These are phyloP conservation scores for Rapana venosa DNA, from an alignment of 2,888 invertebrate genomes.

Conservation along the genomic window DNA sequence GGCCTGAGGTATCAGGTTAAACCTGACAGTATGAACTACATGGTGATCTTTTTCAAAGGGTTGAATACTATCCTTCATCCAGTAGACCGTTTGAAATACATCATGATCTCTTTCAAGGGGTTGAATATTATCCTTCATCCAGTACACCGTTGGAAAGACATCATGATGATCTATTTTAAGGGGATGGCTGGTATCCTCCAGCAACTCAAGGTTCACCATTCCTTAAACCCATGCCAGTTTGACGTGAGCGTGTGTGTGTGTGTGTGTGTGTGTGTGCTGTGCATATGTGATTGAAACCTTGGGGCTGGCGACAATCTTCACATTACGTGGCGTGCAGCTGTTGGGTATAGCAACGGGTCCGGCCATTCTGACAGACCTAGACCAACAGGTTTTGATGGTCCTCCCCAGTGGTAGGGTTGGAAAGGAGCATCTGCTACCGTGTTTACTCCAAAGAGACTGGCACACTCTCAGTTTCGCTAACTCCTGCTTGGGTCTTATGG, in stretches of 20 bases:
- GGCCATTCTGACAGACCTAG: too few species aligned
- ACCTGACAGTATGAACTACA: too few species aligned
- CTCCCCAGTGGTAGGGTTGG: neutral
- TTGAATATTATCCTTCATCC: neutral
- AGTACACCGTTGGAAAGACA: neutral
- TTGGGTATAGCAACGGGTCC: neutral
- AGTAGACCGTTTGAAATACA: too few species aligned
- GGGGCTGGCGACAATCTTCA: too few species aligned
- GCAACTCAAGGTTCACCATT: neutral
- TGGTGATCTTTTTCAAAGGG: too few species aligned
- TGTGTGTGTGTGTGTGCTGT: neutral
- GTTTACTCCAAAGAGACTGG: neutral
- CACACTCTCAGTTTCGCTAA: neutral
- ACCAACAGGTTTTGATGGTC: too few species aligned
- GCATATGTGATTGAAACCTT: neutral
- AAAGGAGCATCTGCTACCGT: neutral
- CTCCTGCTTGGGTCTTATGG: neutral
- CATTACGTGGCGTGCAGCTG: too few species aligned
- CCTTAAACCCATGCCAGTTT: neutral
- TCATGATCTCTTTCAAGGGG: neutral
- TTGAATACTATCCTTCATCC: too few species aligned
- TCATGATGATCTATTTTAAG: too few species aligned
- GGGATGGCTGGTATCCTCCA: neutral
- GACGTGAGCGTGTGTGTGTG: conserved; percentile 1
- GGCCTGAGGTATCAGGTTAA: too few species aligned